phyloP scores from a whole-genome alignment of 2,888 invertebrate genomes.

The Petrolisthes manimaculis region DNA sequence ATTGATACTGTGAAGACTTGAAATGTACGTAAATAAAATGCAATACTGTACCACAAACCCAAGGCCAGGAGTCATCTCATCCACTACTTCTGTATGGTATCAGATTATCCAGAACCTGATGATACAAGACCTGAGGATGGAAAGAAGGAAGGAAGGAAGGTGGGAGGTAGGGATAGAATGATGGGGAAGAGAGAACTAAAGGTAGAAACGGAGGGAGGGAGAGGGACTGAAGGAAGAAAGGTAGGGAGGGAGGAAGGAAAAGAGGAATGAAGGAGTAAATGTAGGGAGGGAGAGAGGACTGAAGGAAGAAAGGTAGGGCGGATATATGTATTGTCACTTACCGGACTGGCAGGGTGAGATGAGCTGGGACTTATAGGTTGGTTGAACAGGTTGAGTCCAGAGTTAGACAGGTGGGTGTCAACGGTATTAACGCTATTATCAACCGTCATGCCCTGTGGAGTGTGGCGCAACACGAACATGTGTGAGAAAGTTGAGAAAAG shows the following conservation, averaged over 20 bases:
- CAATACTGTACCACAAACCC: no score
- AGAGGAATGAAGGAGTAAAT: background rate
- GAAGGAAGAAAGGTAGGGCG: no score
- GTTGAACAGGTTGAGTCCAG: constrained; percentile 52
- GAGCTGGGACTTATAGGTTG: constrained; percentile 51
- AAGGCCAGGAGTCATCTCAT: no score
- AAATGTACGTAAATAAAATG: no score
- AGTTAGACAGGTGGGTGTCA: constrained; percentile 54
- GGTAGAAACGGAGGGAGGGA: background rate
- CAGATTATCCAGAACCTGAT: no score
- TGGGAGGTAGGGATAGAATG: no score
- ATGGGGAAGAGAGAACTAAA: background rate
- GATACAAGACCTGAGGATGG: no score
- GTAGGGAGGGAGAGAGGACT: background rate
- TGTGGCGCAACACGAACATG: background rate
- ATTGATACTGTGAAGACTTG: no score
- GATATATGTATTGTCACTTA: constrained; percentile 24
- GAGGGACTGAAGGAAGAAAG: background rate
- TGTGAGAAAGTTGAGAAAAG: background rate
- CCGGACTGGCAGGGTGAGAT: constrained; percentile 63
- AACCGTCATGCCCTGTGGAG: constrained; percentile 54
- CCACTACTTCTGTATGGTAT: no score
- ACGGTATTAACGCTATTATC: constrained; percentile 57
- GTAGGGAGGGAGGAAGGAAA: no score
- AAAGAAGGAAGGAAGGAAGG: background rate